Conservation (phyloP, 2,888 invertebrate genomes). For the Conchocele bisecta region DNA sequence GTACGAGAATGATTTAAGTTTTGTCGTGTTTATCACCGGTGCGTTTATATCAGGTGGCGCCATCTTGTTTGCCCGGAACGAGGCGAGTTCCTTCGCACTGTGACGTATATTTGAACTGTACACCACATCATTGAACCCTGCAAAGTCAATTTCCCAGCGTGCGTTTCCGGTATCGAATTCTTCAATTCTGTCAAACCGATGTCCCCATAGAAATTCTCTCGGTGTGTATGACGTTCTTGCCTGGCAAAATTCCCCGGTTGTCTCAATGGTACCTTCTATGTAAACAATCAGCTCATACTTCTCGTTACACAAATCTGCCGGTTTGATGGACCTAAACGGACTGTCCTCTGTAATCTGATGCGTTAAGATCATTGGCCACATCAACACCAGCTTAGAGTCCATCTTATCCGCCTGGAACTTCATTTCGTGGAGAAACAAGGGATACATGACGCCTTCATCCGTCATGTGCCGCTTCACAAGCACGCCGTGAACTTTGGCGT, state of each 20-base stretch:
- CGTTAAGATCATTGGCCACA: constrained; percentile 98
- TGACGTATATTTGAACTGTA: constrained; percentile 65
- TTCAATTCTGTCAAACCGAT: constrained; percentile 76
- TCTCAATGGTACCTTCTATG: constrained; percentile 94
- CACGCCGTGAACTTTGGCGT: constrained; percentile 86
- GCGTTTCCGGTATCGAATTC: constrained; percentile 72
- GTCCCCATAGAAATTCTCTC: constrained; percentile 79
- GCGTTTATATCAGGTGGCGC: constrained; percentile 15
- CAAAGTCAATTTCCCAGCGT: constrained; percentile 74
- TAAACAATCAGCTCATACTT: constrained; percentile 96
- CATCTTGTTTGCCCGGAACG: constrained; percentile 38
- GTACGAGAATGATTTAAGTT: constrained; percentile 38
- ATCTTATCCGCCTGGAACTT: constrained; percentile 95
- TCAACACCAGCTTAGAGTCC: constrained; percentile 96
- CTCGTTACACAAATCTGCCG: constrained; percentile 90
- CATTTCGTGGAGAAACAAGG: constrained; percentile 92
- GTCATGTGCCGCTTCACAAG: constrained; percentile 69
- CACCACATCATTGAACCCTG: constrained; percentile 73
- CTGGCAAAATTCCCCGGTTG: constrained; percentile 86
- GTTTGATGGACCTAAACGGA: constrained; percentile 94
- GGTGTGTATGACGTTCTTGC: constrained; percentile 84
- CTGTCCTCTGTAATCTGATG: constrained; percentile 95
- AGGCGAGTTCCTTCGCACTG: constrained; percentile 62
- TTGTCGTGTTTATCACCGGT: constrained; percentile 19
- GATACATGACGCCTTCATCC: constrained; percentile 71